Conservation (phyloP, 92 coral and sea anemone genomes). For the Bergia sp. region DNA sequence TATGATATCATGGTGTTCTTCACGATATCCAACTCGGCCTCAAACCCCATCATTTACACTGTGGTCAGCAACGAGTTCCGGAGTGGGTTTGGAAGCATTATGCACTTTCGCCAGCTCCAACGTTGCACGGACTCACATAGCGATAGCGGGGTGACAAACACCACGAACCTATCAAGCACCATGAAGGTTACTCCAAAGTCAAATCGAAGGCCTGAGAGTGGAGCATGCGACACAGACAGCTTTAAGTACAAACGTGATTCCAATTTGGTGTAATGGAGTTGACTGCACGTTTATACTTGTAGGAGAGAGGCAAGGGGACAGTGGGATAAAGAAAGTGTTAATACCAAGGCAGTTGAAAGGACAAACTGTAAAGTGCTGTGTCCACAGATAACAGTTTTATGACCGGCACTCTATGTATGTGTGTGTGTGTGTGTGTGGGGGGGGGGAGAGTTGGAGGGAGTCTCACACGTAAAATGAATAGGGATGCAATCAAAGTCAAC, state of each 20-base stretch:
- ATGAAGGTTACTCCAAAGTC: constrained; percentile 10
- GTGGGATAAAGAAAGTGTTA: no score
- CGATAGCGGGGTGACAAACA: constrained; percentile 23
- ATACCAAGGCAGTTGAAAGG: no score
- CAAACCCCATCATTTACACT: constrained; percentile 23
- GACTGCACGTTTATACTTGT: no score
- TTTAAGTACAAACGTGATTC: not conserved
- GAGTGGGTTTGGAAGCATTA: not conserved
- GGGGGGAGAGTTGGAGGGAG: no score
- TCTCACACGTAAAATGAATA: no score
- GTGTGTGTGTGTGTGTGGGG: no score
- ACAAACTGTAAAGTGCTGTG: no score
- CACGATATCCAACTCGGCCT: constrained; percentile 31
- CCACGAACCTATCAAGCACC: not conserved
- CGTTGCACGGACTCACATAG: constrained; percentile 27
- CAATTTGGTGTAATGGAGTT: not conserved
- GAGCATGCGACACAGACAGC: not conserved
- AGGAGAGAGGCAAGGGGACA: not conserved
- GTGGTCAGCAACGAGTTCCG: constrained; percentile 42
- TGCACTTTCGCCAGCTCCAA: not conserved
- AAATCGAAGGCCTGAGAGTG: not conserved
- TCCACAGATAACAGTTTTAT: not conserved
- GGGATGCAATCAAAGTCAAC: no score
- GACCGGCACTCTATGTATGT: no score
- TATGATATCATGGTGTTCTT: constrained; percentile 12